Base-by-base conservation (phyloP, 2,888 invertebrate genomes). In the Cordilura impudica region DNA sequence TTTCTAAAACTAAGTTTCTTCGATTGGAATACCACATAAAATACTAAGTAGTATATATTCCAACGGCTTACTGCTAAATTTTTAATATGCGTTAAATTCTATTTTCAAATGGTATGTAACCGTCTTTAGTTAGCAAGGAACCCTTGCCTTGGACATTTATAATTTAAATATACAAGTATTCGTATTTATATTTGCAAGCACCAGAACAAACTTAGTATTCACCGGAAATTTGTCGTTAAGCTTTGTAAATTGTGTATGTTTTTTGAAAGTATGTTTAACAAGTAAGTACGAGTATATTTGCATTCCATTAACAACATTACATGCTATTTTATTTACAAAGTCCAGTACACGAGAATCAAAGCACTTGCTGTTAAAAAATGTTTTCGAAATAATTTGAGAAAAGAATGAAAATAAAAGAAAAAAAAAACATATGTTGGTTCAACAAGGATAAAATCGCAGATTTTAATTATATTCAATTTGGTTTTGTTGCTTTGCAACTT, bases 381-480 rank as follows among this genome's bases (percentile, higher is more conserved):
- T n/a, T 16, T 14, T 14, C 43, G 43, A 2, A 43, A 16, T 21
- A 49, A 35, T 21, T 31, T 47, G 14, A 29, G 10, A 61, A 61
- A 12, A 45, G 18, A 29, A 12, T 47, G 14, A 29, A 14, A 61
- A 61, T 18, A 45, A 29, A 29, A 12, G 49, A 47, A 31, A 63
- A 21, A 54, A 19, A 43, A 31, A 58, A 53, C 71, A 61, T 19
- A 51, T 70, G 70, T 53, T 60, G 18, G n/a, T n/a, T n/a, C 10
- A 19, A 29, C 19, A 23, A 39, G 26, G 39, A 70, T 60, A 58
- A 19, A 60, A 65, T 73, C 29, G 19, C 19, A 14, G 14, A 43
- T 65, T 72, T 71, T 54, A 71, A 54, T 71, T 71, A 53, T 61
- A 54, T 71, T 49, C 3, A 56, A 56, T 65, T 45, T 63, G n/a